Evolutionary conservation across 2,888 invertebrate species (phyloP).

Genomic region (Phortica okadai): DNA sequence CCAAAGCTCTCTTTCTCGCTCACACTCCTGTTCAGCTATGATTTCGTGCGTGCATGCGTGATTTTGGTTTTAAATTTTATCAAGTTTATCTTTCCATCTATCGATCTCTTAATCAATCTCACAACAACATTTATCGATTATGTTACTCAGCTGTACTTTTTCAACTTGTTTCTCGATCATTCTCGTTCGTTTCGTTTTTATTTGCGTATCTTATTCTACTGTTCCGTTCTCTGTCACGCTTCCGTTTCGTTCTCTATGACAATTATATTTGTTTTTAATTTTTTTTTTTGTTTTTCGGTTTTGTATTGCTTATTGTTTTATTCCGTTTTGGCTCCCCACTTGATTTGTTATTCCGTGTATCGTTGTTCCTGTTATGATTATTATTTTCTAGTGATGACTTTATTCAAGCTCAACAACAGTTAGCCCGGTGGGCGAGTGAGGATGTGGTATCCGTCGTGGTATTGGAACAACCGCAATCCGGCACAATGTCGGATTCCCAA

Average conservation of each 20-base stretch:
- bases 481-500: conserved; percentile 76
- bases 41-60: neutral
- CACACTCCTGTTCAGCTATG: neutral
- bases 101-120: neutral
- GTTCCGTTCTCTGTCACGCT: neutral
- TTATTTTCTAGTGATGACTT: conserved; percentile 97
- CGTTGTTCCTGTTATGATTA: conserved; percentile 85
- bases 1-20: neutral
- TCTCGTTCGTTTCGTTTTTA: conserved; percentile 10
- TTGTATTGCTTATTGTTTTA: conserved; percentile 11
- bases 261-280: neutral
- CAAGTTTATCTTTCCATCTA: conserved; percentile 3
- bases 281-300: conserved; percentile 14
- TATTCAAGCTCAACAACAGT: conserved; percentile 97
- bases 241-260: neutral
- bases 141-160: conserved; percentile 26
- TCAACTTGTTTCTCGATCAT: conserved; percentile 25
- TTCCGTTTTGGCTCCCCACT: conserved; percentile 33
- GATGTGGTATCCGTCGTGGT: conserved; percentile 83
- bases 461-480: conserved; percentile 76
- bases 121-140: conserved; percentile 12
- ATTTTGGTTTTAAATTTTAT: neutral
- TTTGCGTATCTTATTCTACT: neutral
- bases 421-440: conserved; percentile 97
- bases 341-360: conserved; percentile 69